Percentiles rank a stretch among this genome's conserved stretches.
Conservation (phyloP, 1,140 invertebrate genomes). For the Ostrea denselamellosa region DNA sequence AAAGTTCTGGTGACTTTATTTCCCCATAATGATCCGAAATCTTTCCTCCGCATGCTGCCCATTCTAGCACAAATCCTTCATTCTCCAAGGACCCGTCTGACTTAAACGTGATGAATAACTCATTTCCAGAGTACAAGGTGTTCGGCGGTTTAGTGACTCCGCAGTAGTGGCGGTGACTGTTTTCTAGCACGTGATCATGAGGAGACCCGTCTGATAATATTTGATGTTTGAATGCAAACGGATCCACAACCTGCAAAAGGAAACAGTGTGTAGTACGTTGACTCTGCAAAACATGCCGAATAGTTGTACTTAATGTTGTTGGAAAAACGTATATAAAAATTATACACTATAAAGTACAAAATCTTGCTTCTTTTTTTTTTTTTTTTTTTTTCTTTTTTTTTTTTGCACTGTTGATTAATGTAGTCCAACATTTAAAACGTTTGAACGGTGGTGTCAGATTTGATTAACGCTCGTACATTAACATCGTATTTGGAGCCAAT, state of each 20-base stretch:
- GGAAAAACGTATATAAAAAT: no score
- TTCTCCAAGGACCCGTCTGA: background rate
- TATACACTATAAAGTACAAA: no score
- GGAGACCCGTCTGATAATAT: background rate
- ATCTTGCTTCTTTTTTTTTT: no score
- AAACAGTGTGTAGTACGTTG: no score
- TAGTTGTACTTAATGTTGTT: no score
- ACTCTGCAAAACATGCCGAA: no score
- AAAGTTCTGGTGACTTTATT: constrained; percentile 6
- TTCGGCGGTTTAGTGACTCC: background rate
- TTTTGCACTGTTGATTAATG: no score
- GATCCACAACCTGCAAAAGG: background rate
- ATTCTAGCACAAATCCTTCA: constrained; percentile 6
- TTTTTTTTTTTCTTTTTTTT: no score
- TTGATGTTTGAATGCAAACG: constrained; percentile 19
- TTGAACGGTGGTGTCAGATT: no score
- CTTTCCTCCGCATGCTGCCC: constrained; percentile 28
- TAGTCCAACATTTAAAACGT: no score
- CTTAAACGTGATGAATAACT: background rate
- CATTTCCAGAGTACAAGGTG: background rate
- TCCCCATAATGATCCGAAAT: background rate
- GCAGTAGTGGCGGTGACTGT: constrained; percentile 13
- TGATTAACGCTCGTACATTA: no score
- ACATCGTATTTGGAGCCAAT: no score
- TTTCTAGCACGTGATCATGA: background rate